These are phyloP conservation scores for Hexactinellida sp. DNA, from an alignment of 37 sponge, comb jelly and placozoan genomes.

Conservation along the genomic window DNA sequence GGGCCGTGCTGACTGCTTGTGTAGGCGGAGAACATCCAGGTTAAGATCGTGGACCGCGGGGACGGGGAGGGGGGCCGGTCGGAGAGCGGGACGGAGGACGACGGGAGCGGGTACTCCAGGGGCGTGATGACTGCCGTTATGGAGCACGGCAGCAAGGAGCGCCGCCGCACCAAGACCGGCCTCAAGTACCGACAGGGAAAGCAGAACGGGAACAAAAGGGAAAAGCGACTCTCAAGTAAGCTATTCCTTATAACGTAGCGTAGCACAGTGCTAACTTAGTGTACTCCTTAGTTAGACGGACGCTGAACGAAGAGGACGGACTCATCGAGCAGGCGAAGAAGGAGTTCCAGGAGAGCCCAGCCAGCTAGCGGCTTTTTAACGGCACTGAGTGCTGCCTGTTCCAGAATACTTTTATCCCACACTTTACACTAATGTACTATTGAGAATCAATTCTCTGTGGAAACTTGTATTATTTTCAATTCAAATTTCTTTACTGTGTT, in stretches of 20 bases:
- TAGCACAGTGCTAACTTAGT: too few species aligned
- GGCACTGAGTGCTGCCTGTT: too few species aligned
- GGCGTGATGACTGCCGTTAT: not conserved
- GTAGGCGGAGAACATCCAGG: slow-evolving; percentile 4
- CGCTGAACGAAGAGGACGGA: slow-evolving; percentile 15
- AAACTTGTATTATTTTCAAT: not conserved
- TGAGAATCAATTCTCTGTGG: too few species aligned
- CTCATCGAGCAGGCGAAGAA: not conserved
- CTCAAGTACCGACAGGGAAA: not conserved
- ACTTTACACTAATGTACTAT: too few species aligned
- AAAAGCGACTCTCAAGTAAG: not conserved
- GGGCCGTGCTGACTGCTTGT: not conserved
- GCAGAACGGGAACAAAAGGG: not conserved
- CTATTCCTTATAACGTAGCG: too few species aligned
- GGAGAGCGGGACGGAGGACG: not conserved
- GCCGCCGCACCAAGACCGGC: not conserved
- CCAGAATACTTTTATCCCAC: too few species aligned
- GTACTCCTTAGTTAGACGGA: not conserved
- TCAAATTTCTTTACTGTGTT: not conserved
- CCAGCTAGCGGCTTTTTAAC: not conserved
- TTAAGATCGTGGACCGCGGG: not conserved
- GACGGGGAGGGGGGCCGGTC: not conserved
- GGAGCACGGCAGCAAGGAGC: not conserved
- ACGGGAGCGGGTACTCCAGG: not conserved
- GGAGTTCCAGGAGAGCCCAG: not conserved